Conservation (phyloP, 2,797 vertebrate species). For the Argyrosomus regius region DNA sequence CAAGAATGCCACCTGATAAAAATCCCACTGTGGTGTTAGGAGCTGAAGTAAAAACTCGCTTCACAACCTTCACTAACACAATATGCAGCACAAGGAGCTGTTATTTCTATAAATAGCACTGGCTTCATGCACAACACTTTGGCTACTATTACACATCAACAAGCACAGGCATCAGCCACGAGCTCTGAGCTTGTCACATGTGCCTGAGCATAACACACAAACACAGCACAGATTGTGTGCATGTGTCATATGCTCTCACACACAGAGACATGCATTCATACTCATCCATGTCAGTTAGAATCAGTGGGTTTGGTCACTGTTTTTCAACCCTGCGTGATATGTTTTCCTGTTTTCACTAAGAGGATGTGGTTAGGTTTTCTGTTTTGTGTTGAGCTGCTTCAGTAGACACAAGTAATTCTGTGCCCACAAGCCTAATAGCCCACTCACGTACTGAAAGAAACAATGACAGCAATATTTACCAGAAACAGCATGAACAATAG, state of each 20-base stretch:
- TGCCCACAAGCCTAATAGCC: slow-evolving; percentile 60
- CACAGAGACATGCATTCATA: slow-evolving; percentile 62
- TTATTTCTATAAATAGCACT: slow-evolving; percentile 77
- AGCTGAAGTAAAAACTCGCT: slow-evolving; percentile 54
- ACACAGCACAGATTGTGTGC: slow-evolving; percentile 60
- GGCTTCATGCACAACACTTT: slow-evolving; percentile 71
- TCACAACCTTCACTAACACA: slow-evolving; percentile 68
- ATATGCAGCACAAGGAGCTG: slow-evolving; percentile 70
- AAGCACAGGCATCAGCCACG: slow-evolving; percentile 70
- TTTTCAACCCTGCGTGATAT: slow-evolving; percentile 50
- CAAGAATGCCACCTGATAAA: slow-evolving; percentile 42
- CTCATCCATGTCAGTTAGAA: slow-evolving; percentile 60
- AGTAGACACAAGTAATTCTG: slow-evolving; percentile 48
- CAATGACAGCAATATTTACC: slow-evolving; percentile 54
- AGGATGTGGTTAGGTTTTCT: slow-evolving; percentile 79
- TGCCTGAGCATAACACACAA: slow-evolving; percentile 62
- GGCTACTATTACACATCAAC: slow-evolving; percentile 79
- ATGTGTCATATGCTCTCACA: slow-evolving; percentile 67
- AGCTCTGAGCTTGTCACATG: slow-evolving; percentile 68
- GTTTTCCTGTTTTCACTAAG: slow-evolving; percentile 78
- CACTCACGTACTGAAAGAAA: slow-evolving; percentile 56
- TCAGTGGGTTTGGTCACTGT: slow-evolving; percentile 73
- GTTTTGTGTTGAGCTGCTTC: slow-evolving; percentile 49
- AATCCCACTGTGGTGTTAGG: slow-evolving; percentile 44
- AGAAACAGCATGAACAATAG: slow-evolving; percentile 52